A percentile compares a stretch with the other conserved stretches of the same genome.
Conservation (phyloP, 2,113 vertebrate species). For the Sigmodon hispidus region DNA sequence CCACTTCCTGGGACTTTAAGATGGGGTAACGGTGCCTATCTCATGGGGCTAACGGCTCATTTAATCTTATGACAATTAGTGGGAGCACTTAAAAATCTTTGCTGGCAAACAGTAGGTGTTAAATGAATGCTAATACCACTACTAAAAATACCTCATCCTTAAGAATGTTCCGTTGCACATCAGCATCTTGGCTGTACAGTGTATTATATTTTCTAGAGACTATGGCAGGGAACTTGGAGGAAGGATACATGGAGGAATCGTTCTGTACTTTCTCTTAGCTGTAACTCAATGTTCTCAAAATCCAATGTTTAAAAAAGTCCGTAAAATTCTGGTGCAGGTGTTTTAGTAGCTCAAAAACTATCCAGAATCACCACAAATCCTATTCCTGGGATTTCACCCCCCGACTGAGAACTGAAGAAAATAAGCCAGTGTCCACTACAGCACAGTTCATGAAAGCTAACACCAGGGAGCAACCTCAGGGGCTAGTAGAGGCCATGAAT, state of each 20-base stretch:
- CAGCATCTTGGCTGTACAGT: not conserved
- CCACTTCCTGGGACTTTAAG: not conserved
- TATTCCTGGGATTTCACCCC: not conserved
- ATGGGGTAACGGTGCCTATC: not conserved
- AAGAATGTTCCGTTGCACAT: not conserved
- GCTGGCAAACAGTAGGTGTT: not conserved
- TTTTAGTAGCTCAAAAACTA: not conserved
- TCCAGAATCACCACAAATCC: not conserved
- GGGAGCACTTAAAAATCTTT: not conserved
- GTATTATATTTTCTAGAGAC: not conserved
- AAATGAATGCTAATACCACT: not conserved
- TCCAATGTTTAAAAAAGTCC: not conserved
- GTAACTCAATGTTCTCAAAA: not conserved
- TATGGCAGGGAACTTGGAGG: not conserved
- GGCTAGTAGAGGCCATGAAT: accelerated
- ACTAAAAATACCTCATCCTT: not conserved
- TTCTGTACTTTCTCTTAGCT: not conserved
- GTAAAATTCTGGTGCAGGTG: not conserved
- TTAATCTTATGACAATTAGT: not conserved
- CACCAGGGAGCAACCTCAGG: not conserved
- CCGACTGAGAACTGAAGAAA: not conserved
- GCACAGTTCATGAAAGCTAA: not conserved
- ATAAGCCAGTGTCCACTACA: not conserved
- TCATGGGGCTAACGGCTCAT: not conserved
- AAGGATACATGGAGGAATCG: not conserved